phyloP scores from a whole-genome alignment of 2,888 invertebrate species.

The Himalopsyche tibetana region DNA sequence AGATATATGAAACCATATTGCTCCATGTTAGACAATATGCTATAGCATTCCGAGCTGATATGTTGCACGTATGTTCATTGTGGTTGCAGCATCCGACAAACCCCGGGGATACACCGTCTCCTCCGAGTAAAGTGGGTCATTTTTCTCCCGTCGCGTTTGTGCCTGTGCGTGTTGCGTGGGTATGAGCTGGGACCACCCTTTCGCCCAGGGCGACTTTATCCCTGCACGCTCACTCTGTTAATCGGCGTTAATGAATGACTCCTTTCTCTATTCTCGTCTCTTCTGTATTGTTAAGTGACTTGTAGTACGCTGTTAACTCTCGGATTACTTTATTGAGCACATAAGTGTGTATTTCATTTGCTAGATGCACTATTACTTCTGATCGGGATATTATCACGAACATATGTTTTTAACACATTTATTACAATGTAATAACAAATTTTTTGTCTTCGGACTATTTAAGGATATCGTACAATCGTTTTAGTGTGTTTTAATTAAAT shows the following conservation, averaged over 20 bases:
- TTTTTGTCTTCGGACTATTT: no score
- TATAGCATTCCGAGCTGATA: background rate
- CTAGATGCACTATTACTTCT: no score
- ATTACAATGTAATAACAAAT: no score
- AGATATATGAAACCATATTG: no score
- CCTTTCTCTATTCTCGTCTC: conserved; percentile 16
- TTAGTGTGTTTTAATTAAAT: background rate
- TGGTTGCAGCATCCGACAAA: background rate
- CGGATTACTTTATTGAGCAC: background rate
- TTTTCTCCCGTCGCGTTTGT: conserved; percentile 32
- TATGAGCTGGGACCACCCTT: conserved; percentile 3
- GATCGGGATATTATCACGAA: no score
- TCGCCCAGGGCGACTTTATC: conserved; percentile 18
- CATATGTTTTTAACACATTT: no score
- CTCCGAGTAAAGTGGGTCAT: conserved; percentile 45
- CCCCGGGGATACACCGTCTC: conserved; percentile 27
- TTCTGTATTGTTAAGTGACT: conserved; percentile 24
- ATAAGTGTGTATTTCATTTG: no score
- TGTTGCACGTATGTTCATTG: background rate
- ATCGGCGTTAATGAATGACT: conserved; percentile 48
- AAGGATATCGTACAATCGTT: background rate
- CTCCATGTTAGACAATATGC: no score
- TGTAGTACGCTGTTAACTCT: background rate
- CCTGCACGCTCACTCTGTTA: conserved; percentile 26
- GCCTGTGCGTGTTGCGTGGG: conserved; percentile 31